Base-by-base conservation (phyloP, 2,888 invertebrate species). In the Ypsolopha sequella region DNA sequence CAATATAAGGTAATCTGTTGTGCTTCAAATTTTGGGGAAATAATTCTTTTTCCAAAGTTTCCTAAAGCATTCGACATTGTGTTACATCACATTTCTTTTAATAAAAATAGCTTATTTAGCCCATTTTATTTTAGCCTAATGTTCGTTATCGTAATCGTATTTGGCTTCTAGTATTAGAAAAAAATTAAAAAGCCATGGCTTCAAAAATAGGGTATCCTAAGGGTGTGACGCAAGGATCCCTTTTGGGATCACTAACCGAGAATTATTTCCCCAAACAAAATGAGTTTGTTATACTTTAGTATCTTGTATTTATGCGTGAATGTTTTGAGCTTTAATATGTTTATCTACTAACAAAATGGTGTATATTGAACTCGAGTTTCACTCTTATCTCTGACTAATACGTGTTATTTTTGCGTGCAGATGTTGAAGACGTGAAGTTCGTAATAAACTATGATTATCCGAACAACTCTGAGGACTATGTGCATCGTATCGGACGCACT, bases 361-460 rank as follows among this genome's bases (percentile, higher is more conserved):
- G 24, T 24, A 24, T 24, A 24, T 2, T 24, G 24, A 24, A 24
- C 2, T 24, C 24, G 2, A 24, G 4, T 24, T 24, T 24, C 2
- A 24, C 24, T 24, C 2, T 24, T 24, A 24, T 24, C 24, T 24
- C 4, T 2, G 24, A 24, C 4, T 24, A 24, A 24, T 24, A 24
- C 24, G 4, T 24, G 24, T 24, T 24, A 2, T 2, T n/a, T 33
- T 50, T 52, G 41, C 51, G 59, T 61, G 60, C 90, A 98, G 98
- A 99, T 91, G 98, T 98, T 80, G 97, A 98, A 79, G 98, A 99
- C 88, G 97, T 98, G 76, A 97, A 98, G 89, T 98, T 96, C 90
- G 98, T 99, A 68, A 97, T 99, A 88, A 99, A 98, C 90, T 97
- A 94, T 89, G 98, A 98, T 87, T 98, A 97, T 84, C 98, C 98